Evolutionary conservation across 2,113 vertebrate species (phyloP).

Genomic region (Panthera uncia): DNA sequence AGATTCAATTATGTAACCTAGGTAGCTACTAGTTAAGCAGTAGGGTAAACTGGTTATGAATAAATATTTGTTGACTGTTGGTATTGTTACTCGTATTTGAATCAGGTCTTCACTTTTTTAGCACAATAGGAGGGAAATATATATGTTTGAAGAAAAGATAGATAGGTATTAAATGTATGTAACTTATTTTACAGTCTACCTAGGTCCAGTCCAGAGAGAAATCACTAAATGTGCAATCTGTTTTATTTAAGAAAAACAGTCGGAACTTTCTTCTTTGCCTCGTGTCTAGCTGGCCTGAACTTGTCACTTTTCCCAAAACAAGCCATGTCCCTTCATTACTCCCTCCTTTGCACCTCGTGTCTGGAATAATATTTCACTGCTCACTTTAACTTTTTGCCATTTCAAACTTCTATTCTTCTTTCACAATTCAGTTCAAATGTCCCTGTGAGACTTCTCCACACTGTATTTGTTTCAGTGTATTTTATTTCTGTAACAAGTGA

Average conservation of each 20-base stretch:
- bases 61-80: neutral
- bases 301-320: neutral
- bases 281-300: neutral
- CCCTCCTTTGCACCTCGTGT: neutral
- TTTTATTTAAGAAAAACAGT: neutral
- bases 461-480: neutral
- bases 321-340: neutral
- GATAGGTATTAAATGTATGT: neutral
- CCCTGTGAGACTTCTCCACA: neutral
- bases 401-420: neutral
- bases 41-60: neutral
- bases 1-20: slow-evolving; percentile 1
- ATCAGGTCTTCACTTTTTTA: neutral
- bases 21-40: neutral
- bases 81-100: slow-evolving; percentile 17
- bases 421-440: neutral
- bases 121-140: neutral
- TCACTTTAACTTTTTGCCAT: neutral
- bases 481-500: neutral
- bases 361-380: neutral
- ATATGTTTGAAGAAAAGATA: slow-evolving; percentile 18
- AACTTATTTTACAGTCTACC: neutral
- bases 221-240: neutral
- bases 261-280: neutral
- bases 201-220: neutral